Evolutionary conservation across 1,140 invertebrate genomes (phyloP).

Genomic region (Heliconius nattereri): DNA sequence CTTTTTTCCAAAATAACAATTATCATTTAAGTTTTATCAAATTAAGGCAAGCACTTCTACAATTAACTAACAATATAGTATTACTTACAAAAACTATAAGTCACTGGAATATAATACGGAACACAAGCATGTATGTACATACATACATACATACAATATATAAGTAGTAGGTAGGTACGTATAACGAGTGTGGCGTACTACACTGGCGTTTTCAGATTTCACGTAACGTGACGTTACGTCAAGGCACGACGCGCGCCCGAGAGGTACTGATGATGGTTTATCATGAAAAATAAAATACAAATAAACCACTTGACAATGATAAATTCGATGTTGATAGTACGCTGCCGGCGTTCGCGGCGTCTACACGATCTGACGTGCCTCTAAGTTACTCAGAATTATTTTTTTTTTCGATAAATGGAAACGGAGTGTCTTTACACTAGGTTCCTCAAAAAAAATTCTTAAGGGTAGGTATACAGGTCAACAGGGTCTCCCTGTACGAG

Average conservation of each 20-base stretch:
- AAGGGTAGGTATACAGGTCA: too few species aligned
- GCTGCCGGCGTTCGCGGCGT: slow-evolving; percentile 12
- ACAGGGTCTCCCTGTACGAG: too few species aligned
- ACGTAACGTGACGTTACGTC: slow-evolving; percentile 38
- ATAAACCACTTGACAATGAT: slow-evolving; percentile 48
- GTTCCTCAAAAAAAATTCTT: too few species aligned
- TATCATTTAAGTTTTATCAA: neutral
- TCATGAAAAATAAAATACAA: slow-evolving; percentile 63
- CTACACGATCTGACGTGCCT: neutral
- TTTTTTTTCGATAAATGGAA: too few species aligned
- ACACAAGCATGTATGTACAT: neutral
- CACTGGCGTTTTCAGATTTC: neutral
- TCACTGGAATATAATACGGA: neutral
- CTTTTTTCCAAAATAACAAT: neutral
- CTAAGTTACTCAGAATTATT: neutral
- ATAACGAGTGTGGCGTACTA: neutral
- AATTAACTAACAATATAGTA: neutral
- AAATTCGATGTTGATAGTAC: slow-evolving; percentile 46
- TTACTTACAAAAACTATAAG: slow-evolving; percentile 1
- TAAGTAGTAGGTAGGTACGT: neutral
- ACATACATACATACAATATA: neutral
- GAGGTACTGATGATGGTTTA: slow-evolving; percentile 55
- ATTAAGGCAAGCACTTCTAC: neutral
- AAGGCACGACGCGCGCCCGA: slow-evolving; percentile 46
- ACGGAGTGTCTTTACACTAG: too few species aligned